Percentiles rank a stretch among this genome's conserved stretches.
Conservation (phyloP, 1,140 invertebrate genomes). For the Brachionus angularis region DNA sequence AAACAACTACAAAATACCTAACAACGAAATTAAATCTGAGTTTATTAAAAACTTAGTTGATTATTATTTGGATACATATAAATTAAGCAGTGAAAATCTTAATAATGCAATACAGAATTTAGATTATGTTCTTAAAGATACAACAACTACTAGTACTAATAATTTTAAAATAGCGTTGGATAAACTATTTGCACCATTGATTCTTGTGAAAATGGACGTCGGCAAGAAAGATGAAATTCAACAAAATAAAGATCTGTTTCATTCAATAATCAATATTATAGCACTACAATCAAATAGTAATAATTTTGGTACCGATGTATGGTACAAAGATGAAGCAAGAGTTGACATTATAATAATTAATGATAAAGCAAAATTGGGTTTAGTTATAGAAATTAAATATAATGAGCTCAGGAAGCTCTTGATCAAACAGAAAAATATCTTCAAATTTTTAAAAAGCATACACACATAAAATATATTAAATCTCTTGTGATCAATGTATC, state of each 20-base stretch:
- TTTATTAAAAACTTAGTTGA: background rate
- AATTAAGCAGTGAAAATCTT: background rate
- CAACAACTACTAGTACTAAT: background rate
- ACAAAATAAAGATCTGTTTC: constrained; percentile 23
- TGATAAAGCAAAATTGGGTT: constrained; percentile 22
- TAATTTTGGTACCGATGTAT: constrained; percentile 38
- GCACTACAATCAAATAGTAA: constrained; percentile 6
- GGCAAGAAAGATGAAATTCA: background rate
- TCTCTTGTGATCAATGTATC: constrained; percentile 31
- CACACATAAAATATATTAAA: constrained; percentile 4
- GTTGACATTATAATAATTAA: constrained; percentile 28
- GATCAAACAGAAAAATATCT: constrained; percentile 29
- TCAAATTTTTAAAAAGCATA: constrained; percentile 22
- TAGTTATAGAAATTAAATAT: constrained; percentile 28
- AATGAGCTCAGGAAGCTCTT: constrained; percentile 12
- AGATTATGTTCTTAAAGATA: background rate
- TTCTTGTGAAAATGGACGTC: background rate
- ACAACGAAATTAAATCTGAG: background rate
- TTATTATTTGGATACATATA: background rate
- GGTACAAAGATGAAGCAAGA: constrained; percentile 2
- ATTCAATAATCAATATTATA: constrained; percentile 21
- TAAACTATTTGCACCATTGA: background rate
- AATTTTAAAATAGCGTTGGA: background rate
- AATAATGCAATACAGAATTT: background rate
- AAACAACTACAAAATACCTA: background rate